Conservation (phyloP, 2,113 vertebrate genomes). For the Barbus barbus region DNA sequence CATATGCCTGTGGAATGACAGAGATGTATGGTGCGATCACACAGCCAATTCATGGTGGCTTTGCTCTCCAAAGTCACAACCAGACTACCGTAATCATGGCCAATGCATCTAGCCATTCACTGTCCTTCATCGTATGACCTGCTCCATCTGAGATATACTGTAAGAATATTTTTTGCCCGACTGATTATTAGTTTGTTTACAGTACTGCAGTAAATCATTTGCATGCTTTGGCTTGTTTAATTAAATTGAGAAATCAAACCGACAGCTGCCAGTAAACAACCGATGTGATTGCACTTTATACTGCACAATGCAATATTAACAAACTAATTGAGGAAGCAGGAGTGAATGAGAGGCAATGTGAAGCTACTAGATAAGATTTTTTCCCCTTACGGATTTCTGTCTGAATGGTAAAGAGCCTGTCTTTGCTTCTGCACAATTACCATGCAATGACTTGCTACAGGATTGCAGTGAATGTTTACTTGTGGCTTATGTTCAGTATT, state of each 20-base stretch:
- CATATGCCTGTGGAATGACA: conserved; percentile 63
- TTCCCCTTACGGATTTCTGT: background rate
- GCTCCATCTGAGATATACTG: background rate
- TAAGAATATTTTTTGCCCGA: too few relatives aligned
- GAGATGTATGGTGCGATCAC: conserved; percentile 70
- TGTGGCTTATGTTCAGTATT: conserved; percentile 29
- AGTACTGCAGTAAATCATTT: too few relatives aligned
- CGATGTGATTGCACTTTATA: background rate
- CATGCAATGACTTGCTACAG: background rate
- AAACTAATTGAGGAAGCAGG: background rate
- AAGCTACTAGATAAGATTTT: conserved; percentile 18
- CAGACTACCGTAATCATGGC: background rate
- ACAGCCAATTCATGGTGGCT: conserved; percentile 65
- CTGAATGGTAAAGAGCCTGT: background rate
- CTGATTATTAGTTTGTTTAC: background rate
- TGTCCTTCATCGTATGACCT: background rate
- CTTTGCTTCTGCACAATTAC: background rate
- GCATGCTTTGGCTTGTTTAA: background rate
- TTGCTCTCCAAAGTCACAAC: conserved; percentile 52
- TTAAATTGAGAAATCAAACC: background rate
- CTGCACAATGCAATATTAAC: background rate
- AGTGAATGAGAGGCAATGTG: background rate
- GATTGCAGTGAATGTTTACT: conserved; percentile 30
- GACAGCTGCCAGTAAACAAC: background rate
- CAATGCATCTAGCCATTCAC: background rate